Base-by-base conservation (phyloP, 2,797 vertebrate genomes). In the Gambelia wislizenii region DNA sequence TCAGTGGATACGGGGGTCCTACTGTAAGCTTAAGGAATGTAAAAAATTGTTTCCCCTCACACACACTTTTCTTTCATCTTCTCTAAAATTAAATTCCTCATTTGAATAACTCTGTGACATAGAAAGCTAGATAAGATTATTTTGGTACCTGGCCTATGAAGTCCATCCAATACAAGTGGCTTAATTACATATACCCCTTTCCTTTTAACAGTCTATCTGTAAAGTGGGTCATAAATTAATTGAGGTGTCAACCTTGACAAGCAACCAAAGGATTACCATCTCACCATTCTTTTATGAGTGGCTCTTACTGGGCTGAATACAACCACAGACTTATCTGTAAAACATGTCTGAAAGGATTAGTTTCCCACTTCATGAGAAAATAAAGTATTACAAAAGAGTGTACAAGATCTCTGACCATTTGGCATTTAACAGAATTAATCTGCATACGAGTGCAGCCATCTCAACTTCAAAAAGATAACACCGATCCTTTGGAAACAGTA, bases 181-280 rank as follows among this genome's bases (percentile, higher is more conserved):
- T 89, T 89, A 54, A 88, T 83, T 64, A 52, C 87, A 52, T 56
- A 72, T 69, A 92, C 85, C 33, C 16, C 30, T 69, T 86, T 85
- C 12, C 59, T 52, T 44, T 81, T 47, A 7, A n/a, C 49, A 42
- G 54, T n/a, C 54, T 0, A 72, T 87, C 1, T 6, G 79, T 12
- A 54, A 89, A 22, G 70, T 64, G 85, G 74, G 64, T 70, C 52
- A 0, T 56, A 90, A 78, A 54, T 87, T 90, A 87, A 90, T 87
- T 70, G 81, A 87, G 81, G 80, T 83, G 81, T 59, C 79, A 87
- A 22, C 75, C 47, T 49, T 70, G 75, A 79, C 72, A 84, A 78
- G 81, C n/a, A 69, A 69, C 79, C 61, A 78, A 87, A 83, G 85
- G 85, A 78, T 83, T 87, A 27, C 87, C 89, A 82, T 59, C 70